Evolutionary conservation across 2,113 vertebrate species (phyloP).

Genomic region (Psittacus erithacus): DNA sequence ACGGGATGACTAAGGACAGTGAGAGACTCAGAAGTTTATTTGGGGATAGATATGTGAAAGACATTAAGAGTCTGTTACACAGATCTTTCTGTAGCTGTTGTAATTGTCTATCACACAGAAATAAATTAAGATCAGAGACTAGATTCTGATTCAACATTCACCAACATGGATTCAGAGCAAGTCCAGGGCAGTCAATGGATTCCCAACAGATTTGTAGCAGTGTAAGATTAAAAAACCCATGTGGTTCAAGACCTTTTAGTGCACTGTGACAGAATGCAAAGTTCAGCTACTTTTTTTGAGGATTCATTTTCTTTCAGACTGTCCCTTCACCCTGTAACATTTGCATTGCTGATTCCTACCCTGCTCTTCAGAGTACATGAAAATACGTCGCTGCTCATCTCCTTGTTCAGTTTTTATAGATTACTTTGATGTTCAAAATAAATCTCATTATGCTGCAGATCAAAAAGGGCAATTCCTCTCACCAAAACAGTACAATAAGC

Average conservation of each 20-base stretch:
- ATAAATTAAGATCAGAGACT: neutral
- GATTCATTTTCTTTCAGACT: slow-evolving; percentile 14
- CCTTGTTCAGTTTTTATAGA: slow-evolving; percentile 64
- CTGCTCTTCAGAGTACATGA: slow-evolving; percentile 18
- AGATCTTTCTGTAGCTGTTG: neutral
- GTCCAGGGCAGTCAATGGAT: neutral
- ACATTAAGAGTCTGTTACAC: neutral
- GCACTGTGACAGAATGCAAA: slow-evolving; percentile 11
- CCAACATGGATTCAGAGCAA: neutral
- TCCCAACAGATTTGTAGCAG: neutral
- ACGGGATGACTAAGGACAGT: neutral
- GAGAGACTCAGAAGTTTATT: neutral
- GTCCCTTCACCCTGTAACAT: slow-evolving; percentile 10
- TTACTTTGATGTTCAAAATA: slow-evolving; percentile 75
- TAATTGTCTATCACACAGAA: neutral
- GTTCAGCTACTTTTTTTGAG: neutral
- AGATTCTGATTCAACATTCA: neutral
- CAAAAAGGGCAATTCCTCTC: slow-evolving; percentile 68
- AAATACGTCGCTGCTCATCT: slow-evolving; percentile 54
- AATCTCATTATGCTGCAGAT: slow-evolving; percentile 68
- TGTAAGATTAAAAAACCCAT: neutral
- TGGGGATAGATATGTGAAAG: neutral
- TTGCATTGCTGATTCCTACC: slow-evolving; percentile 15
- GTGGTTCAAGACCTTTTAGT: neutral
- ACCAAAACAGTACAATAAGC: slow-evolving; percentile 51